Conservation (phyloP, 2,797 vertebrate species). For the Odontamblyopus lacepedii region DNA sequence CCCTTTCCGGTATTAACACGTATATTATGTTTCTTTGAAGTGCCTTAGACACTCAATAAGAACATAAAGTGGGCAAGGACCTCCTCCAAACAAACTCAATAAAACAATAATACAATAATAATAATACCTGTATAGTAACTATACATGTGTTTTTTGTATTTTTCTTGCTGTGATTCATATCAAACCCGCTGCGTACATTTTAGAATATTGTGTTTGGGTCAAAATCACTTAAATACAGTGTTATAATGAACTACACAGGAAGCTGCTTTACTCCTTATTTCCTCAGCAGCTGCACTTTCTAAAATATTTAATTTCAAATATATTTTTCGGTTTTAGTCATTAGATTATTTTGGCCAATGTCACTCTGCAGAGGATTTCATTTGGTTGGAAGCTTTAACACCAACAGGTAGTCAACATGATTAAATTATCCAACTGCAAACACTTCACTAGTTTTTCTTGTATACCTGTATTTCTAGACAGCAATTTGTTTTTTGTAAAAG, state of each 20-base stretch:
- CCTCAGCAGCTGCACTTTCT: constrained; percentile 65
- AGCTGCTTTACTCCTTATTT: constrained; percentile 45
- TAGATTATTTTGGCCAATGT: constrained; percentile 27
- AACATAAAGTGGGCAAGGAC: constrained; percentile 73
- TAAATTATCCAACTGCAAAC: constrained; percentile 82
- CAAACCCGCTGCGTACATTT: constrained; percentile 74
- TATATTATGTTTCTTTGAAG: constrained; percentile 86
- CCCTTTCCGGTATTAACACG: constrained; percentile 31
- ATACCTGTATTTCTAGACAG: constrained; percentile 94
- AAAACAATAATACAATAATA: constrained; percentile 10
- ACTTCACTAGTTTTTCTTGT: constrained; percentile 83
- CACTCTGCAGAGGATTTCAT: constrained; percentile 56
- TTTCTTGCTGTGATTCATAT: constrained; percentile 82
- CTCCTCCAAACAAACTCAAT: constrained; percentile 42
- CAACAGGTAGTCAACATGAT: constrained; percentile 69
- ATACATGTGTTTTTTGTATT: constrained; percentile 24
- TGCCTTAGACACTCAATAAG: constrained; percentile 97
- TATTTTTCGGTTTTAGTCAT: constrained; percentile 11
- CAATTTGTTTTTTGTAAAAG: constrained; percentile 83
- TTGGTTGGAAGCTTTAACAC: constrained; percentile 95
- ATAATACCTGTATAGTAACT: constrained; percentile 20
- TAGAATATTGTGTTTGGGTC: constrained; percentile 66
- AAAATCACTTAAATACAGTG: constrained; percentile 76
- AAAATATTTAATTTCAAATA: not conserved
- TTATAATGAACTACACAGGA: constrained; percentile 59